Evolutionary conservation across 2,888 invertebrate species (phyloP).

Genomic region (Cloeon dipterum): DNA sequence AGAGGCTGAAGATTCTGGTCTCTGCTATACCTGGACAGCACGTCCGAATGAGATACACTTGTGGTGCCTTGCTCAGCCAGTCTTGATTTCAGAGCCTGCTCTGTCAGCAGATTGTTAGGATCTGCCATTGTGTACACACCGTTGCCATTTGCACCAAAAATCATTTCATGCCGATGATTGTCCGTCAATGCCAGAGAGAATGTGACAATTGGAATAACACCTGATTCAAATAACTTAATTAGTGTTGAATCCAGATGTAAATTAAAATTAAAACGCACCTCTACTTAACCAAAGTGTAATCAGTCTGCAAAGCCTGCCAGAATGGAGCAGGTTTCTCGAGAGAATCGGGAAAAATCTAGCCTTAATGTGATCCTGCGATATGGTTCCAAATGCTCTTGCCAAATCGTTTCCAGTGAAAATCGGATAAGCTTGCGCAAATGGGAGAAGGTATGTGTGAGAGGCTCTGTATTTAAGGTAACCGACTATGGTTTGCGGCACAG

Average conservation of each 20-base stretch:
- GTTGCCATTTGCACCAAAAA: not conserved
- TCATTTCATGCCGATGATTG: not conserved
- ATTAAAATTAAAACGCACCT: no score
- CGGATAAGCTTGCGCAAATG: not conserved
- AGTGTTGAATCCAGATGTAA: no score
- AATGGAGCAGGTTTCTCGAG: not conserved
- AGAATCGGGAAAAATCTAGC: not conserved
- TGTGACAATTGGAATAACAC: not conserved
- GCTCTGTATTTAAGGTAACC: not conserved
- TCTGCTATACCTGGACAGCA: not conserved
- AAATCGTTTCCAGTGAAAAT: not conserved
- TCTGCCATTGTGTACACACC: not conserved
- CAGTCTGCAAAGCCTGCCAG: not conserved
- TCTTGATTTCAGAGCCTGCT: not conserved
- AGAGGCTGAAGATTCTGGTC: not conserved
- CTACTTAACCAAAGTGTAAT: not conserved
- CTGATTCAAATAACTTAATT: no score
- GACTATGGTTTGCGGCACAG: not conserved
- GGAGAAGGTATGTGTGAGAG: not conserved
- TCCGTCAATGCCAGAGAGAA: not conserved
- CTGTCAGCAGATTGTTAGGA: not conserved
- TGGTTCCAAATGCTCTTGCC: not conserved
- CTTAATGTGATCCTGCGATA: not conserved
- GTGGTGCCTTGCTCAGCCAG: not conserved
- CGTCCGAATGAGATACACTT: not conserved